Evolutionary conservation across 2,797 vertebrate genomes (phyloP), one percentile per base, ranked within the genome.

Genomic region (Sebastiscus tertius): DNA sequence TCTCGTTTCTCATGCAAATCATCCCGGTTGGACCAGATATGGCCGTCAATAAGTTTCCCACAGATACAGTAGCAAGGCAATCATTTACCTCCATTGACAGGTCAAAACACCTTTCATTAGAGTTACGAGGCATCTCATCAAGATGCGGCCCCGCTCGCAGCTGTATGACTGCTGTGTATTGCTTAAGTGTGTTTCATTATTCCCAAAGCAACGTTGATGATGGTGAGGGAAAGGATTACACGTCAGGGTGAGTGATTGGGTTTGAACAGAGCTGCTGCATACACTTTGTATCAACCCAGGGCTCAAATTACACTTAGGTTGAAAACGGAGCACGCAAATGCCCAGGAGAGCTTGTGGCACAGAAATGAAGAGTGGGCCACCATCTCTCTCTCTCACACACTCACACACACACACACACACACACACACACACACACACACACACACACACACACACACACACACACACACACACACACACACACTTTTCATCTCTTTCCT

Each of bases 291-390:
- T 96, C 95, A 95, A 95, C 88, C 89, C 92, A 86, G 81, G 90
- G 92, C 94, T 96, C 94, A 93, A 94, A 96, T 96, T 96, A 96
- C 95, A 95, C 95, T 94, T 95, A 93, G 94, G 93, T 94, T 93
- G 95, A 95, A 96, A 96, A 94, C 93, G 86, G 93, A 95, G 94
- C 92, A 93, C 85, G 92, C 88, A 86, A 93, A 95, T 90, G 92
- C 96, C 95, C 96, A 91, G 83, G 93, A 95, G 95, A 96, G 93
- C 92, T 92, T 88, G 93, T 95, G 94, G 94, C 95, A 95, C 95
- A 95, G 94, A 95, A 95, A 95, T 93, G 89, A 94, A 94, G 93
- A 93, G 92, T 93, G 92, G 92, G 92, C 92, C 93, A 93, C 92
- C 90, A 76, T 89, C 80, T 84, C 82, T 80, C 67, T 82, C 72